Percentiles rank a stretch among this genome's conserved stretches.
These are phyloP conservation scores for Notodonta ziczac DNA, from an alignment of 2,888 invertebrate species.

Conservation along the genomic window DNA sequence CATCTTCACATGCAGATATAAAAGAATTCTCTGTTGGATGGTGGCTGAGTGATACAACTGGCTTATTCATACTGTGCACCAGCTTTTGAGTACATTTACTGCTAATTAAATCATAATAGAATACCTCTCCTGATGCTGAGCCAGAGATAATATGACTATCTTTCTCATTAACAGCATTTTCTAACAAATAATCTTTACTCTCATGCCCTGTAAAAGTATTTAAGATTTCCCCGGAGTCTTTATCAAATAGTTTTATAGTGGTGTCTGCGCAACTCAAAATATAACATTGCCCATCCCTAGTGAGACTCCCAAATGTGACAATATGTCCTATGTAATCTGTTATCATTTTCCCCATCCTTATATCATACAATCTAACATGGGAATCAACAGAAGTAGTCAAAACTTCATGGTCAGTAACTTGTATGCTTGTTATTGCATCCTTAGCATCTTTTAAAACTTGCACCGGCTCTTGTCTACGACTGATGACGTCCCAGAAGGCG, in stretches of 20 bases:
- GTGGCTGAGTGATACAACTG: conserved; percentile 91
- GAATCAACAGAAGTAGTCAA: conserved; percentile 95
- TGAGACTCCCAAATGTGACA: conserved; percentile 92
- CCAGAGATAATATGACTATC: conserved; percentile 96
- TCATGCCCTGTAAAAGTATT: conserved; percentile 92
- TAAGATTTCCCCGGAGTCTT: conserved; percentile 80
- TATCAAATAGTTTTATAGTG: conserved; percentile 94
- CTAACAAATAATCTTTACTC: conserved; percentile 93
- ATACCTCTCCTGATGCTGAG: conserved; percentile 93
- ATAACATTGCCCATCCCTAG: conserved; percentile 96
- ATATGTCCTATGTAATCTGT: conserved; percentile 95
- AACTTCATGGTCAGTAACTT: conserved; percentile 95
- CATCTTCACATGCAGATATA: conserved; percentile 89
- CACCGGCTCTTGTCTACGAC: conserved; percentile 74
- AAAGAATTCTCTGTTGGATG: conserved; percentile 91
- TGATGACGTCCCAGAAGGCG: conserved; percentile 92
- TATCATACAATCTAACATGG: conserved; percentile 94
- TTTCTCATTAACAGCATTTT: conserved; percentile 92
- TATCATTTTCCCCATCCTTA: conserved; percentile 92
- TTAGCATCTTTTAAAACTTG: conserved; percentile 94
- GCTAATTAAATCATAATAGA: conserved; percentile 95
- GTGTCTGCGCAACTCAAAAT: conserved; percentile 94
- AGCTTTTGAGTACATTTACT: conserved; percentile 78
- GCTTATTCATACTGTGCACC: conserved; percentile 81
- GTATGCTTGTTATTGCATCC: conserved; percentile 92